phyloP scores from a whole-genome alignment of 2,113 vertebrate genomes.

The Vidua chalybeata region DNA sequence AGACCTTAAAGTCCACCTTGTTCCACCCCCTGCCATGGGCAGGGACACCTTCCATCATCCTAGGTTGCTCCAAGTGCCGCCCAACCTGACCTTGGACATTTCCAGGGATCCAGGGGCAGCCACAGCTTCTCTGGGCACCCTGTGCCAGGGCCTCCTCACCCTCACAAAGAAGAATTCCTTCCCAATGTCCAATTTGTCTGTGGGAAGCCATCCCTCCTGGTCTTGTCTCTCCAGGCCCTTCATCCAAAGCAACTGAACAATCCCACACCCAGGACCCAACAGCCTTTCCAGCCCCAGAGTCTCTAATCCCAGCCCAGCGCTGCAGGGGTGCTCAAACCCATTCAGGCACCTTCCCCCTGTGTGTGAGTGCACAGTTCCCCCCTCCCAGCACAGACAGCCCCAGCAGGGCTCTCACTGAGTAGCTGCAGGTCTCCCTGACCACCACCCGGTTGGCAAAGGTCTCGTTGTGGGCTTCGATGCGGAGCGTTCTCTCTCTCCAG shows the following conservation, averaged over 20 bases:
- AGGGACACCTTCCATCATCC: background rate
- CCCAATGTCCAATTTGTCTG: background rate
- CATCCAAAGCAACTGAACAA: background rate
- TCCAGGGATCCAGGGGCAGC: background rate
- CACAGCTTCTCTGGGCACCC: background rate
- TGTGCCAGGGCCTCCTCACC: background rate
- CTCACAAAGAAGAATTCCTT: rapidly evolving
- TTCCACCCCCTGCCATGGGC: background rate
- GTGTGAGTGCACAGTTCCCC: rapidly evolving
- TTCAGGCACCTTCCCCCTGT: no score
- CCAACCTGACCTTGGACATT: background rate
- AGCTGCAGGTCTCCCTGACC: conserved; percentile 80
- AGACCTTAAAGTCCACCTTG: background rate
- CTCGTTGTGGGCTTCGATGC: conserved; percentile 82
- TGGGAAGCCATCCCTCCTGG: background rate
- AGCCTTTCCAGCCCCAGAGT: background rate
- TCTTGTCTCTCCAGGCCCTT: background rate
- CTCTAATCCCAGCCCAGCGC: rapidly evolving
- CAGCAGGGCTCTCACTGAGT: conserved; percentile 71
- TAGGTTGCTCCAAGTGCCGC: rapidly evolving
- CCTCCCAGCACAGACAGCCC: background rate
- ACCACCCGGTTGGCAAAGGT: conserved; percentile 81
- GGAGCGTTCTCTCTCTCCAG: conserved; percentile 80
- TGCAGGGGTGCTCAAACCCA: background rate
- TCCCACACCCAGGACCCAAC: rapidly evolving